Percentiles rank a stretch among this genome's conserved stretches.
phyloP scores from a whole-genome alignment of 2,113 vertebrate species.

The Urocitellus parryii region DNA sequence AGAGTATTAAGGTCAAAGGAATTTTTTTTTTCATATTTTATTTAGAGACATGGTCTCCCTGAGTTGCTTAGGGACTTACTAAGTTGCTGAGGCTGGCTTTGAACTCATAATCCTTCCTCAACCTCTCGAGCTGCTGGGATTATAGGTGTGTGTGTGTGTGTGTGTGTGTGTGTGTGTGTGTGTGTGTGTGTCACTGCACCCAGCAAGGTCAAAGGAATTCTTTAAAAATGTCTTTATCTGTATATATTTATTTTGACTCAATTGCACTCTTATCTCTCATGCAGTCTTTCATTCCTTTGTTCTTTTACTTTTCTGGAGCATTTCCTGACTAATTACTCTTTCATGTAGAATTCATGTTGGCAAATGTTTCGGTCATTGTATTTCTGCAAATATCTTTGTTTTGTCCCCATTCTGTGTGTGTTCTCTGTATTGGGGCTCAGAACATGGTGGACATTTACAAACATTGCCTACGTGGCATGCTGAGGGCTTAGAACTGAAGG shows the following conservation, averaged over 20 bases:
- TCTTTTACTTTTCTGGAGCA: constrained; percentile 10
- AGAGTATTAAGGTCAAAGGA: not conserved
- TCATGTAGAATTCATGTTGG: constrained; percentile 7
- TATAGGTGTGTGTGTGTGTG: too few relatives aligned
- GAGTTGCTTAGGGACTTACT: too few relatives aligned
- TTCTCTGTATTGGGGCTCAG: not conserved
- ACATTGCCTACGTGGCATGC: not conserved
- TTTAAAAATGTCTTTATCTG: not conserved
- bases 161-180: too few relatives aligned
- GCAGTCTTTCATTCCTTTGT: not conserved
- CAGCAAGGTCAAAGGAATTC: not conserved
- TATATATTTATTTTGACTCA: constrained; percentile 5
- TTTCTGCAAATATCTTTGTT: constrained; percentile 48
- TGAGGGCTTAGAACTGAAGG: not conserved
- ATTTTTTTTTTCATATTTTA: too few relatives aligned
- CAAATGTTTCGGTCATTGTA: not conserved
- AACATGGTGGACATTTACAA: not conserved
- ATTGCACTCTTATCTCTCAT: not conserved
- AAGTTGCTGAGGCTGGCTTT: too few relatives aligned
- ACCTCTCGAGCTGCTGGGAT: too few relatives aligned
- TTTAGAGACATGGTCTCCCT: too few relatives aligned
- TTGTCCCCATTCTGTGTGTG: not conserved
- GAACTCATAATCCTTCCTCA: too few relatives aligned
- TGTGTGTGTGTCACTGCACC: too few relatives aligned
- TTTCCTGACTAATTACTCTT: constrained; percentile 39